Evolutionary conservation across 2,797 vertebrate species (phyloP), one percentile per base, ranked within the genome.

Genomic region (Hippoglossus hippoglossus): DNA sequence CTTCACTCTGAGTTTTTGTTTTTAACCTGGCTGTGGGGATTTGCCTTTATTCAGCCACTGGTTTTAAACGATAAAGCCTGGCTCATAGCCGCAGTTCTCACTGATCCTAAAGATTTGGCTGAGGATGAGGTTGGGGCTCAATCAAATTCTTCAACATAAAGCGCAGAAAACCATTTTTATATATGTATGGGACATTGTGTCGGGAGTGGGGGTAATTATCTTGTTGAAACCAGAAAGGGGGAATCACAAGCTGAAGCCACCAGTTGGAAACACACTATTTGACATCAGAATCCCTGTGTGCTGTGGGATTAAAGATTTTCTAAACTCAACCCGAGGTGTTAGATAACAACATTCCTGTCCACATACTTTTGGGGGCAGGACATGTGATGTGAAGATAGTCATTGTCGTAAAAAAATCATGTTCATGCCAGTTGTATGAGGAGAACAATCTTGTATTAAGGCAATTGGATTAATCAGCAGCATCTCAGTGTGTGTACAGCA

Each of bases 391-490:
- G 0, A 47, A 26, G 3, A 7, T 55, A 31, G 28, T n/a, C 2
- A 34, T 8, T 2, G 25, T 21, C 65, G 39, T 31, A 54, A 54
- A 53, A 6, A 66, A 58, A 36, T 36, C 0, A 66, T 46, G 50
- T 28, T 50, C 4, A 63, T 24, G 1, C 7, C 12, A 34, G 24
- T 44, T 19, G 18, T 56, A 22, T 46, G 56, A 2, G 19, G 39
- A n/a, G 1, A 75, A 46, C 18, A 5, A 46, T 19, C 44, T 76
- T 75, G 52, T 8, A 63, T 75, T 36, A 53, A 78, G 52, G 56
- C 50, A 58, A 58, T 72, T 66, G 70, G 55, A 77, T 49, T 72
- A 36, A 10, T 71, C 28, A 67, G 70, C 52, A 76, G 52, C 47
- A 69, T 71, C 16, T 64, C 22, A 77, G 22, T 57, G 26, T 49